Conservation (phyloP, 2,797 vertebrate species). For the Garrulus glandarius region DNA sequence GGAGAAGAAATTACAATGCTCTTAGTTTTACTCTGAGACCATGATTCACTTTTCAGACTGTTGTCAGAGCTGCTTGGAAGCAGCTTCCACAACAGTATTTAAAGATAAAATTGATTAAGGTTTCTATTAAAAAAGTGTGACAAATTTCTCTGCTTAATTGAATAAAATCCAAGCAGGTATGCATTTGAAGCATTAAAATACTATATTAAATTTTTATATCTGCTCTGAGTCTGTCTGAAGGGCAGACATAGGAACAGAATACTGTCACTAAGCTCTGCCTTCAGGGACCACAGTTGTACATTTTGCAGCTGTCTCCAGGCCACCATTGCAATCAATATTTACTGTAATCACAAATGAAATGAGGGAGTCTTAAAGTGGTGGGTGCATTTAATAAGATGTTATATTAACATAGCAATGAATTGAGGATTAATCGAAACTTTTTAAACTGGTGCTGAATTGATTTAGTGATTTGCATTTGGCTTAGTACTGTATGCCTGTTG, state of each 20-base stretch:
- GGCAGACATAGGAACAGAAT: not conserved
- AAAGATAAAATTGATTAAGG: not conserved
- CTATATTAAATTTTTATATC: not conserved
- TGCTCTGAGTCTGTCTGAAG: not conserved
- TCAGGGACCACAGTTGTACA: not conserved
- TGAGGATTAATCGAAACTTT: conserved; percentile 59
- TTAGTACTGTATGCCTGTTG: not conserved
- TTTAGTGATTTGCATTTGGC: conserved; percentile 37
- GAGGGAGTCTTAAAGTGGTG: not conserved
- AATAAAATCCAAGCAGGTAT: not conserved
- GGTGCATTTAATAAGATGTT: conserved; percentile 18
- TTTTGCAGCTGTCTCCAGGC: not conserved
- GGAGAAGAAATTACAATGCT: not conserved
- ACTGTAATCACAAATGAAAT: conserved; percentile 11
- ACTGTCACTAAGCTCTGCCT: not conserved
- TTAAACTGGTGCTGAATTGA: conserved; percentile 28
- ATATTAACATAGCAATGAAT: not conserved
- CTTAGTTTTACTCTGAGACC: not conserved
- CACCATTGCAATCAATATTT: not conserved
- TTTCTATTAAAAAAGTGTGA: not conserved
- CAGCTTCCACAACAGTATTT: not conserved
- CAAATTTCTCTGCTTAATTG: not conserved
- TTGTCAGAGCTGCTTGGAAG: not conserved
- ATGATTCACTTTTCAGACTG: not conserved
- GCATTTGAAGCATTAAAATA: not conserved